phyloP scores from a whole-genome alignment of 2,888 invertebrate species.

The Latrodectus elegans region DNA sequence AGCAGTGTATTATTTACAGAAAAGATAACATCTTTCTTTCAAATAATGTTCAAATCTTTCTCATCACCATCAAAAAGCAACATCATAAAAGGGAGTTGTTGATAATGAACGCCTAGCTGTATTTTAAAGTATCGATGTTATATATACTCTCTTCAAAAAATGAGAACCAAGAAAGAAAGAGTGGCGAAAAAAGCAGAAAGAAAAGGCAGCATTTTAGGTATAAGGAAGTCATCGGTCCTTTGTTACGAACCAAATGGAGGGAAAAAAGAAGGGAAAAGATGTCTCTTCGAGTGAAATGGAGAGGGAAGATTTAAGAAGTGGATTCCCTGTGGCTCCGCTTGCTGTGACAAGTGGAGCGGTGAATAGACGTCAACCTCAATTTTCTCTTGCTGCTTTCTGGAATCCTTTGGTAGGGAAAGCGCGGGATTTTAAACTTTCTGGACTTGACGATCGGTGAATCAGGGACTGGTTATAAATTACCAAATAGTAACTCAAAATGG shows the following conservation, averaged over 20 bases:
- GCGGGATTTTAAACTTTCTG: conserved; percentile 48
- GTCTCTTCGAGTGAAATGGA: conserved; percentile 37
- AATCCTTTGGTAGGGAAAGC: conserved; percentile 17
- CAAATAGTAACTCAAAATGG: neutral
- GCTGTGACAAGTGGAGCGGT: conserved; percentile 57
- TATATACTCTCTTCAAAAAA: conserved; percentile 22
- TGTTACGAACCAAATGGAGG: conserved; percentile 55
- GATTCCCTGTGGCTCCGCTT: conserved; percentile 30
- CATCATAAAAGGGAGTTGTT: conserved; percentile 24
- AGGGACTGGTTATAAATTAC: conserved; percentile 33
- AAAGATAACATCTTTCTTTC: neutral
- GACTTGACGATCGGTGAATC: conserved; percentile 9
- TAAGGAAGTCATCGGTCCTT: conserved; percentile 40
- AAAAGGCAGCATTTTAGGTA: conserved; percentile 10
- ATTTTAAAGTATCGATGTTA: conserved; percentile 48
- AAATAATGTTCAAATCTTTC: conserved; percentile 13
- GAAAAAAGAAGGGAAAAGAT: conserved; percentile 15
- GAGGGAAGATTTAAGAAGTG: conserved; percentile 58
- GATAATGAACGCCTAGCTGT: conserved; percentile 36
- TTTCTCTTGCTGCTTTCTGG: conserved; percentile 46
- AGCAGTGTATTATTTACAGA: too few relatives aligned
- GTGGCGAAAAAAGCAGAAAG: conserved; percentile 13
- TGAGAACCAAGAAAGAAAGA: neutral
- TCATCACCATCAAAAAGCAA: conserved; percentile 39
- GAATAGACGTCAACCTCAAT: conserved; percentile 60